A percentile compares a stretch with the other conserved stretches of the same genome.
Evolutionary conservation across 2,888 invertebrate genomes (phyloP).

Genomic region (Agrochola lota): DNA sequence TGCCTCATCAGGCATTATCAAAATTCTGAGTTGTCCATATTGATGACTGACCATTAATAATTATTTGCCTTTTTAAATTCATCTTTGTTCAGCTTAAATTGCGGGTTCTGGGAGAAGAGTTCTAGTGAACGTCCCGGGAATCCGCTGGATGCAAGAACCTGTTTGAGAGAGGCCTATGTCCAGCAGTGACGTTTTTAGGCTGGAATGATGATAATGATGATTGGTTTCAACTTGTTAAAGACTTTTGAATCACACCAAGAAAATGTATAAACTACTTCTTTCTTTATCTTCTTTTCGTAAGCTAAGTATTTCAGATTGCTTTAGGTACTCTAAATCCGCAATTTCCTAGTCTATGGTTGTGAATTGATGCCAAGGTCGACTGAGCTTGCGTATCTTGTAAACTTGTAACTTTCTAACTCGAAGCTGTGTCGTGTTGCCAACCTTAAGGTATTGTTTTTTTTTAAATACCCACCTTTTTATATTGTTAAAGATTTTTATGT

Average conservation of each 20-base stretch:
- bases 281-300: not conserved
- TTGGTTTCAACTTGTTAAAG: not conserved
- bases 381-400: slow-evolving; percentile 53
- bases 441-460: slow-evolving; percentile 25
- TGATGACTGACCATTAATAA: not conserved
- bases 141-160: not conserved
- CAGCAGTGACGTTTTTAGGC: not conserved
- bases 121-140: no score
- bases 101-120: not conserved
- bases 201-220: not conserved
- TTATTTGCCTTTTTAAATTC: not conserved
- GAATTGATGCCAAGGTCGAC: slow-evolving; percentile 66
- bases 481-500: not conserved
- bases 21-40: not conserved
- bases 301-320: not conserved
- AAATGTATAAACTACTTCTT: not conserved
- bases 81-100: not conserved
- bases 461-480: not conserved
- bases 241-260: not conserved
- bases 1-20: not conserved
- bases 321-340: slow-evolving; percentile 34
- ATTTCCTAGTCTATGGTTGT: slow-evolving; percentile 60
- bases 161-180: not conserved
- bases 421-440: slow-evolving; percentile 39
- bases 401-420: slow-evolving; percentile 65